These are phyloP conservation scores for Sitta europaea DNA, from an alignment of 2,113 vertebrate species.

Conservation along the genomic window DNA sequence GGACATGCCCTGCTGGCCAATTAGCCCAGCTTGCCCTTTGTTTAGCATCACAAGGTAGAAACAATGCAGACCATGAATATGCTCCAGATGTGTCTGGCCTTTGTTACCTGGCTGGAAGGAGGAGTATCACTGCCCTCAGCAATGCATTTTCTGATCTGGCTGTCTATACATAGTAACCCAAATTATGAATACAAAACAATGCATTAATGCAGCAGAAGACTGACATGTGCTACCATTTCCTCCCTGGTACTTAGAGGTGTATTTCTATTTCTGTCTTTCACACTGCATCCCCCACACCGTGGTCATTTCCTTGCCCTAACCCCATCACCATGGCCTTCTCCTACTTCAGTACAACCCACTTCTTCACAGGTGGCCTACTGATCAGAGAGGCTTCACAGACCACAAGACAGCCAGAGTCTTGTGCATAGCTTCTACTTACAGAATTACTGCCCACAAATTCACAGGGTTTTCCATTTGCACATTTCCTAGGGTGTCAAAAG, in stretches of 20 bases:
- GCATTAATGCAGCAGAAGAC: neutral
- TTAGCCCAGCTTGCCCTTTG: neutral
- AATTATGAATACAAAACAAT: neutral
- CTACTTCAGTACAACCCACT: neutral
- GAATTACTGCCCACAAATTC: neutral
- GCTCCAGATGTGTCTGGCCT: neutral
- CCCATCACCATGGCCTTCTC: neutral
- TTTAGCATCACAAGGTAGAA: neutral
- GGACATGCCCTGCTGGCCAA: neutral
- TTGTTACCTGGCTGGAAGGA: neutral
- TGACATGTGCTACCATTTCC: neutral
- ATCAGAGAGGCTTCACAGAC: neutral
- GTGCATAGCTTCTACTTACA: fast-evolving
- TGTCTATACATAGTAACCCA: neutral
- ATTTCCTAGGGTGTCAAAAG: neutral
- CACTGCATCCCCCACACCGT: neutral
- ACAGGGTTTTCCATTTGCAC: neutral
- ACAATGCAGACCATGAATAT: neutral
- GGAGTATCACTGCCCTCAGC: neutral
- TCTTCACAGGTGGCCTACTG: neutral
- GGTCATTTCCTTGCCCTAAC: neutral
- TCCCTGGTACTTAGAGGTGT: neutral
- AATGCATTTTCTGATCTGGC: neutral
- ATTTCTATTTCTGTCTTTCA: neutral
- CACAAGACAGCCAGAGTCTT: neutral